Conservation (phyloP, 1,140 invertebrate genomes). For the Euura lappo region DNA sequence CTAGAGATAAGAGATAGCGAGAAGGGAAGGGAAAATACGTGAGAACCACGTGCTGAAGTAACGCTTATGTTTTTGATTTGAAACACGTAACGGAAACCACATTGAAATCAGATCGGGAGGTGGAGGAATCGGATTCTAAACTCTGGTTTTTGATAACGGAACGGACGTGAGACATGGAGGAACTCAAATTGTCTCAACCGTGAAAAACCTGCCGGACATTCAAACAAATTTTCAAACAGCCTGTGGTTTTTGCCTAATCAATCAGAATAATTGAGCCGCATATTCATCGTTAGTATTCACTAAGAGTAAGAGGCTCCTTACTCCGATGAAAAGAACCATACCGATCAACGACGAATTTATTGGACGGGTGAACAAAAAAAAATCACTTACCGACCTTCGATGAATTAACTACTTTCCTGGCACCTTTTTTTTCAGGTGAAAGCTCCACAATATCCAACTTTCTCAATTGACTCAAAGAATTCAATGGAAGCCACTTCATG, state of each 20-base stretch:
- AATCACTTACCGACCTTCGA: neutral
- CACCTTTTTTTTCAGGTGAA: neutral
- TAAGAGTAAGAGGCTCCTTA: neutral
- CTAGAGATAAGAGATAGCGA: neutral
- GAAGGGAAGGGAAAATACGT: conserved; percentile 25
- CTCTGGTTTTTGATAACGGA: conserved; percentile 15
- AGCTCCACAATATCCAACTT: too few species aligned
- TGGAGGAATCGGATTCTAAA: conserved; percentile 45
- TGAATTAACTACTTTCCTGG: neutral
- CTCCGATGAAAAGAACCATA: neutral
- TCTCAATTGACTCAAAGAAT: too few species aligned
- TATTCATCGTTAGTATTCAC: neutral
- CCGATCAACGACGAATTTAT: neutral
- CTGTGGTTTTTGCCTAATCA: neutral
- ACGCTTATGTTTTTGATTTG: conserved; percentile 54
- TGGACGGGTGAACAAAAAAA: neutral
- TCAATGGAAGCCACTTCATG: too few species aligned
- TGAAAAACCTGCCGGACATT: neutral
- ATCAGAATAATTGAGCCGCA: neutral
- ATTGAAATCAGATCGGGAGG: conserved; percentile 54
- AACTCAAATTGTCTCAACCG: neutral
- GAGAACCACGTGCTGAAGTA: conserved; percentile 45
- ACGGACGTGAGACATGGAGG: conserved; percentile 12
- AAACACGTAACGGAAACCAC: conserved; percentile 54
- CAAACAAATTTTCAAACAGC: neutral